phyloP scores from a whole-genome alignment of 2,888 invertebrate species.

The Cantharis rustica region DNA sequence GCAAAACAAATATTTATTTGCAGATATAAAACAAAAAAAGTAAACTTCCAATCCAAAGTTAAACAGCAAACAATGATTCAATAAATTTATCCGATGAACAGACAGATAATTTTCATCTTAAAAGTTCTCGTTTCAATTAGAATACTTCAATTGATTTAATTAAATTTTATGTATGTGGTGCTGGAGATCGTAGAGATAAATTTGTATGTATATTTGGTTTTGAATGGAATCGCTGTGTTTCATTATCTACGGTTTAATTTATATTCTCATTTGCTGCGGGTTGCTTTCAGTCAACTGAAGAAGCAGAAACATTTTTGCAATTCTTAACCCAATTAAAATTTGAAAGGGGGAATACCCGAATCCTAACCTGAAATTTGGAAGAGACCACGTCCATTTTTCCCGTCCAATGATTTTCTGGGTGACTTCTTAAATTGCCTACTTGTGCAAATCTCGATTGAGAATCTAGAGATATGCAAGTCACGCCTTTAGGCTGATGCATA shows the following conservation, averaged over 20 bases:
- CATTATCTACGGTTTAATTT: not conserved
- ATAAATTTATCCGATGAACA: not conserved
- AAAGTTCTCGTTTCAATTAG: not conserved
- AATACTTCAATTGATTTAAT: not conserved
- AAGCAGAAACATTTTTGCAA: too few relatives aligned
- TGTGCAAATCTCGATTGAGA: slow-evolving; percentile 38
- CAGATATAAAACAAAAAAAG: not conserved
- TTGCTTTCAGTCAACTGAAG: not conserved
- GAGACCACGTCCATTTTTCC: not conserved
- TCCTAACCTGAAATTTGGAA: not conserved
- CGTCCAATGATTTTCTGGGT: not conserved
- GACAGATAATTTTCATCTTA: not conserved
- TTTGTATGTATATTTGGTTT: not conserved
- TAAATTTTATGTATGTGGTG: not conserved
- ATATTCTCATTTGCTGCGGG: not conserved
- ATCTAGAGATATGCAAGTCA: slow-evolving; percentile 38
- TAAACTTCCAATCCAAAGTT: not conserved
- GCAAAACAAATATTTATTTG: not conserved
- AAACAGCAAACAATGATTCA: not conserved
- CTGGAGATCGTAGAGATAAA: not conserved
- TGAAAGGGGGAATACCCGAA: not conserved
- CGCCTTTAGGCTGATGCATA: slow-evolving; percentile 36
- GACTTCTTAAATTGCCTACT: slow-evolving; percentile 27
- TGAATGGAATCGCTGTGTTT: not conserved
- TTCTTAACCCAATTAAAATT: not conserved